Percentiles rank a stretch among this genome's conserved stretches.
phyloP scores from a whole-genome alignment of 1,140 invertebrate genomes.

The Neodiprion lecontei region DNA sequence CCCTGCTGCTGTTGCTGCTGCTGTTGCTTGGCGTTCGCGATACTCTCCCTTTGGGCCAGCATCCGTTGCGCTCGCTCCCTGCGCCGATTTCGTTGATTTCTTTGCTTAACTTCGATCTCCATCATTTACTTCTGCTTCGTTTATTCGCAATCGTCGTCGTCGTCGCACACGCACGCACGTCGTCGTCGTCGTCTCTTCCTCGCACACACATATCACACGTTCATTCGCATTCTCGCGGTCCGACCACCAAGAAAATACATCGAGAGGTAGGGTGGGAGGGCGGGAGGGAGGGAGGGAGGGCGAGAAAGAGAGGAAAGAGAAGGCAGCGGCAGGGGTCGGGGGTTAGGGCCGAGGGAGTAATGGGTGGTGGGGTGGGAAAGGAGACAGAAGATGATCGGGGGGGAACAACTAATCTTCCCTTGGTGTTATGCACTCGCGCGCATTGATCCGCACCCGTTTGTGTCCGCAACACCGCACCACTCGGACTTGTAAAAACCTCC shows the following conservation, averaged over 20 bases:
- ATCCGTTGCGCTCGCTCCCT: slow-evolving; percentile 86
- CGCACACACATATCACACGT: slow-evolving; percentile 6
- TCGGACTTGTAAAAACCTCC: slow-evolving; percentile 42
- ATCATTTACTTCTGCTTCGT: slow-evolving; percentile 64
- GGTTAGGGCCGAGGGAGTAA: neutral
- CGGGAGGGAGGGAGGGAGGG: neutral
- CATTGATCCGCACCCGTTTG: slow-evolving; percentile 46
- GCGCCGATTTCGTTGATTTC: slow-evolving; percentile 80
- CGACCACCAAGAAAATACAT: neutral
- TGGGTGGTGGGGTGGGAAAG: neutral
- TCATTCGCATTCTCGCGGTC: slow-evolving; percentile 6
- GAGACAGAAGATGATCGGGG: slow-evolving; percentile 1
- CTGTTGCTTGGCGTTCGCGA: slow-evolving; percentile 63
- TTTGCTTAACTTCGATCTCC: slow-evolving; percentile 79
- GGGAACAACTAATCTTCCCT: neutral
- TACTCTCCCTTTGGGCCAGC: slow-evolving; percentile 79
- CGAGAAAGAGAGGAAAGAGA: neutral
- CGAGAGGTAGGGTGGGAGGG: neutral
- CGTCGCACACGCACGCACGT: slow-evolving; percentile 37
- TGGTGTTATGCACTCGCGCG: neutral
- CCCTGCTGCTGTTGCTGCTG: slow-evolving; percentile 34
- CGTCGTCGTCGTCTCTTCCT: neutral
- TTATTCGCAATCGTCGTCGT: slow-evolving; percentile 19
- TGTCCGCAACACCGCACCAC: slow-evolving; percentile 57
- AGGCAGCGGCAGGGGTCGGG: neutral